phyloP scores from a whole-genome alignment of 2,113 vertebrate species.

The Chionis minor region DNA sequence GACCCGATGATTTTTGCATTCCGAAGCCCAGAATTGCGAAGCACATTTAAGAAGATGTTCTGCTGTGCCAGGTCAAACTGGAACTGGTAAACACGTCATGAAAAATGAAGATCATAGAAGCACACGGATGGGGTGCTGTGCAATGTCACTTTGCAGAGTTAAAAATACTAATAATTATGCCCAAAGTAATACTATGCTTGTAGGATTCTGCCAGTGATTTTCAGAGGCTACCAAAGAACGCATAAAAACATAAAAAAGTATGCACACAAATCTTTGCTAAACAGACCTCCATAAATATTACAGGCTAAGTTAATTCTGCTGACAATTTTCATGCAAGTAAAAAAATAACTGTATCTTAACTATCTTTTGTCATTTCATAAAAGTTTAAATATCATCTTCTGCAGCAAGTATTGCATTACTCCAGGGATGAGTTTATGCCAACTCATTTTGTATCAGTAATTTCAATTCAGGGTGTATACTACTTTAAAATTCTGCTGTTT shows the following conservation, averaged over 20 bases:
- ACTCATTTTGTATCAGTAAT: not conserved
- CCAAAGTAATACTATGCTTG: not conserved
- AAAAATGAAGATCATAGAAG: not conserved
- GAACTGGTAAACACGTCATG: not conserved
- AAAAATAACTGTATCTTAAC: not conserved
- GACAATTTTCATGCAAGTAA: not conserved
- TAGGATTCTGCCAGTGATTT: not conserved
- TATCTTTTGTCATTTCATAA: not conserved
- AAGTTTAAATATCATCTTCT: not conserved
- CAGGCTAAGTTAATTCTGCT: not conserved
- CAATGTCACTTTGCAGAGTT: not conserved
- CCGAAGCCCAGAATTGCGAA: slow-evolving; percentile 85
- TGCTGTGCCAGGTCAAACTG: slow-evolving; percentile 60
- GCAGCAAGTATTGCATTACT: not conserved
- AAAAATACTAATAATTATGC: not conserved
- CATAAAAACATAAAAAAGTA: not conserved
- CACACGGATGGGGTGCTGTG: not conserved
- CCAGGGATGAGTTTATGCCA: not conserved
- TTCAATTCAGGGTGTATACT: not conserved
- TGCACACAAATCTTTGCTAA: not conserved
- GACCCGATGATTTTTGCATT: slow-evolving; percentile 96
- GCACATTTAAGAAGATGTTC: slow-evolving; percentile 87
- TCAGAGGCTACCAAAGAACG: not conserved
- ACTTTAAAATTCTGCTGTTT: not conserved
- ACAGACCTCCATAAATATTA: not conserved